These are phyloP conservation scores for Pipra filicauda DNA, from an alignment of 2,113 vertebrate species.

Conservation along the genomic window DNA sequence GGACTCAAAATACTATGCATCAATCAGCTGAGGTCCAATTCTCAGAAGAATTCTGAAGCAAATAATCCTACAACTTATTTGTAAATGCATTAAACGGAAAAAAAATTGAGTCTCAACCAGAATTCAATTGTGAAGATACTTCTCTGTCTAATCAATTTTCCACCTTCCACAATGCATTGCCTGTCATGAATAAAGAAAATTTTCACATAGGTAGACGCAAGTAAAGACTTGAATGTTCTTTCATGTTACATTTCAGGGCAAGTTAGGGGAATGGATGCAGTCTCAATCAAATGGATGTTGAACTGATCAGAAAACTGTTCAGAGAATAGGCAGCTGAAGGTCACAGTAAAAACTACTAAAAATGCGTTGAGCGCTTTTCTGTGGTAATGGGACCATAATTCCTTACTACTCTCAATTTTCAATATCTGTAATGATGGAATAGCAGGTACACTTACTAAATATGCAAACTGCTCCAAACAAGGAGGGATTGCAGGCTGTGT, in stretches of 20 bases:
- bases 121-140: neutral
- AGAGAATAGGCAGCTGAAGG: neutral
- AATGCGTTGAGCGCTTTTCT: neutral
- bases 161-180: neutral
- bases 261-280: neutral
- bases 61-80: neutral
- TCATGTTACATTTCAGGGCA: neutral
- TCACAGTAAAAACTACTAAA: neutral
- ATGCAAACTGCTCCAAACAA: neutral
- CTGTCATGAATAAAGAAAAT: neutral
- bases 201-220: neutral
- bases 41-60: neutral
- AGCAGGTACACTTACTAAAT: neutral
- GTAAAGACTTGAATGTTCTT: neutral
- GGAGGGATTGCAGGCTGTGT: neutral
- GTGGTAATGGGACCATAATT: neutral
- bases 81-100: neutral
- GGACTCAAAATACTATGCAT: neutral
- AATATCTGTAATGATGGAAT: neutral
- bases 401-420: neutral
- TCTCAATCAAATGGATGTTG: neutral
- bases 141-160: neutral
- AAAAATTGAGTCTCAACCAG: neutral
- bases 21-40: neutral
- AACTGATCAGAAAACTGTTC: neutral